Evolutionary conservation across 2,888 invertebrate species (phyloP).

Genomic region (Melanargia galathea): DNA sequence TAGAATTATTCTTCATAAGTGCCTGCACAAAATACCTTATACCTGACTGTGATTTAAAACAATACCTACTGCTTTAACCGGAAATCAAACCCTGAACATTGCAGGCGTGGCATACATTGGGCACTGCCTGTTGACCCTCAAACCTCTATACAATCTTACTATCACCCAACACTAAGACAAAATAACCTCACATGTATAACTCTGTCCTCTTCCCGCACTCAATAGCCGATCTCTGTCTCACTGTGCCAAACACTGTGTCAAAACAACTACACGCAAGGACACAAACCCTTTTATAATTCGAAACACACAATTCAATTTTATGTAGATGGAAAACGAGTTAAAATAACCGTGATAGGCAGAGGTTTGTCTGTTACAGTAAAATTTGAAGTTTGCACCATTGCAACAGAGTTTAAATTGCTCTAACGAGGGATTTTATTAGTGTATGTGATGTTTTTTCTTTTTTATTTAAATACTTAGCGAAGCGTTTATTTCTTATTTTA

Average conservation of each 20-base stretch:
- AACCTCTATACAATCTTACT: constrained; percentile 17
- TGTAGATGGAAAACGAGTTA: constrained; percentile 25
- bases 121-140: constrained; percentile 29
- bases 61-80: constrained; percentile 18
- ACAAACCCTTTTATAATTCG: constrained; percentile 23
- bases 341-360: constrained; percentile 20
- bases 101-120: constrained; percentile 31
- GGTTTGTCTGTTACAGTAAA: not conserved
- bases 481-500: constrained; percentile 30
- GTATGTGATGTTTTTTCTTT: constrained; percentile 9
- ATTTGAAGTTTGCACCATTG: constrained; percentile 18
- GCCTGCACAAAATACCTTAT: not conserved
- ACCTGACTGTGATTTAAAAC: not conserved
- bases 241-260: constrained; percentile 22
- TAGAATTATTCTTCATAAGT: too few species aligned
- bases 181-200: constrained; percentile 1
- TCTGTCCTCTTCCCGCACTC: constrained; percentile 16
- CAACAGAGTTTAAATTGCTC: constrained; percentile 4
- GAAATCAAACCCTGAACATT: constrained; percentile 31
- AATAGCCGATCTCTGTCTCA: constrained; percentile 1
- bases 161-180: not conserved
- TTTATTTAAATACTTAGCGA: constrained; percentile 28
- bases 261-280: constrained; percentile 19
- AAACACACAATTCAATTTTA: constrained; percentile 22
- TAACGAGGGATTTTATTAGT: not conserved